Base-by-base conservation (phyloP, 2,888 invertebrate genomes). In the Cephus pygmeus region DNA sequence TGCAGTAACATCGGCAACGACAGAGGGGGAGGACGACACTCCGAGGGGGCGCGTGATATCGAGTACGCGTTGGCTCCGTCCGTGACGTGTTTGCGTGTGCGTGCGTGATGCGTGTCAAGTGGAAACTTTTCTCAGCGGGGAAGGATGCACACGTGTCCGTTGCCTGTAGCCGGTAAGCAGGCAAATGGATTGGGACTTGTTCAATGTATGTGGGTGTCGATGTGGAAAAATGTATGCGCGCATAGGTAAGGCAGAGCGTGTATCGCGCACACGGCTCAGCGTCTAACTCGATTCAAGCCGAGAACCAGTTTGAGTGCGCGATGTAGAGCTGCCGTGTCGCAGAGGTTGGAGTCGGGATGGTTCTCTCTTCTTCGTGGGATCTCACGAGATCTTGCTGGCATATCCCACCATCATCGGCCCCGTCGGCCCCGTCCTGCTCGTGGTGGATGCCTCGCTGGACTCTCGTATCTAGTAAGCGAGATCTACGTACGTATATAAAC, bases 401-500 rank as follows among this genome's bases (percentile, higher is more conserved):
- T 69, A 73, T 69, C 34, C 77, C 77, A 69, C 77, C 75, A 73
- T 73, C 79, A 33, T 31, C 79, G 80, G 79, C 81, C 80, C 80
- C 80, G 79, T 79, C 81, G 69, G 74, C 34, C 76, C 76, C 73
- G 73, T 69, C 34, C n/a, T 35, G 36, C 68, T 23, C 30, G 75
- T 23, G 34, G 15, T 34, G n/a, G 23, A 11, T 11, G n/a, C 69
- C 40, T 69, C 68, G 56, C 73, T 71, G 30, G 40, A 40, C 40
- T 40, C 40, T 15, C 68, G 69, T 75, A 83, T 87, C 86, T 85
- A 83, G 84, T 85, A 85, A 86, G 86, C 87, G 85, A 85, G 88
- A 90, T 89, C 90, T 87, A 69, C 69, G 69, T 83, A 90, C 90
- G 89, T 91, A 91, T 91, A 91, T 91, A 91, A 91, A 90, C 85